Evolutionary conservation across 1,140 invertebrate genomes (phyloP), one percentile per base, ranked within the genome.

Genomic region (Hestina assimilis): DNA sequence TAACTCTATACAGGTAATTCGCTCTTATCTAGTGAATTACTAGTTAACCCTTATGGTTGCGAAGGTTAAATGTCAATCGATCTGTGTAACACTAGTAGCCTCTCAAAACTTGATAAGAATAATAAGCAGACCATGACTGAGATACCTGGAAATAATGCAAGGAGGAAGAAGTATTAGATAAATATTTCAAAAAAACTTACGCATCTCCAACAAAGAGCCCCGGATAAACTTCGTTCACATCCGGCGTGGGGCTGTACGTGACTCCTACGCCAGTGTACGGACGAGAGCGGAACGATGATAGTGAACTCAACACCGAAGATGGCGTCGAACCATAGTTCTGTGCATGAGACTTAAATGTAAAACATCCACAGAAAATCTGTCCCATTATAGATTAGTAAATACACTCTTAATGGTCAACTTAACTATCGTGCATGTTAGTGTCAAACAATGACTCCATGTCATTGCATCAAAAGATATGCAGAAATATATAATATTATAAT

Each of bases 141-240:
- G n/a, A n/a, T n/a, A n/a, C n/a, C n/a, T n/a, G n/a, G n/a, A n/a
- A n/a, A n/a, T n/a, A n/a, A n/a, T n/a, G n/a, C n/a, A n/a, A n/a
- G n/a, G n/a, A n/a, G n/a, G n/a, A n/a, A n/a, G n/a, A n/a, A n/a
- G n/a, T n/a, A n/a, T n/a, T n/a, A n/a, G n/a, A n/a, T n/a, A n/a
- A n/a, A n/a, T n/a, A n/a, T n/a, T n/a, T n/a, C n/a, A n/a, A 60
- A 50, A 48, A 55, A 62, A 86, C 83, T 79, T 70, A 88, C 85
- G 82, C 92, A 90, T 96, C 94, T 57, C 95, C 94, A 64, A 96
- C 91, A 72, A 91, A 95, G 54, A 97, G 89, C 51, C 92, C 90
- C 42, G 95, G 94, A 86, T 94, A 95, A 7, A 95, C 94, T 89
- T 95, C 94, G 86, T 95, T 94, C 69, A 92, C 91, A 78, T 94